phyloP scores from a whole-genome alignment of 2,113 vertebrate genomes.

The Athene noctua region DNA sequence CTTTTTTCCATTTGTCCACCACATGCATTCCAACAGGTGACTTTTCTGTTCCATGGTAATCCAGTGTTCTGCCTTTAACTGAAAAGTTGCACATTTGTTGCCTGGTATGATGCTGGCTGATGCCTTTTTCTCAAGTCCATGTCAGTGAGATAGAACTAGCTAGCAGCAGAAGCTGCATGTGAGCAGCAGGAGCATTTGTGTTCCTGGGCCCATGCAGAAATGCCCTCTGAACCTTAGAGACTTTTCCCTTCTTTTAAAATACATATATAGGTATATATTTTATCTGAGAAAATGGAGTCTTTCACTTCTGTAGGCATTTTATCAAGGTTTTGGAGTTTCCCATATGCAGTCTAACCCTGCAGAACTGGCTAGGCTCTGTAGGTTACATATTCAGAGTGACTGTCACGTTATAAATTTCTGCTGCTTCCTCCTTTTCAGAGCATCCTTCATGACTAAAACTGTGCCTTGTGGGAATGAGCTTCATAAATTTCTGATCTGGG shows the following conservation, averaged over 20 bases:
- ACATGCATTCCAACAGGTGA: neutral
- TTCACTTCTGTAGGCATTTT: neutral
- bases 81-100: neutral
- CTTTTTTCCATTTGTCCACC: neutral
- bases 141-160: neutral
- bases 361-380: neutral
- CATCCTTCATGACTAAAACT: constrained; percentile 98
- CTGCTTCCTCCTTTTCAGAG: constrained; percentile 76
- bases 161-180: neutral
- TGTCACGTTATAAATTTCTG: neutral
- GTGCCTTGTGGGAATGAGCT: constrained; percentile 94
- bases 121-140: neutral
- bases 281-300: neutral
- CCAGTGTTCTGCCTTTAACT: neutral
- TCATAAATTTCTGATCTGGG: constrained; percentile 99
- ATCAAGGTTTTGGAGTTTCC: neutral
- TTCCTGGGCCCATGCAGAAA: neutral
- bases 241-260: neutral
- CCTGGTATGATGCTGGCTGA: neutral
- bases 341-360: neutral
- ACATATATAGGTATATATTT: neutral
- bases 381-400: neutral
- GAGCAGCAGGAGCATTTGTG: neutral
- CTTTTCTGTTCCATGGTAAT: neutral
- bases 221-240: neutral